phyloP scores from a whole-genome alignment of 92 coral and sea anemone species.

The Meandrina meandrites region DNA sequence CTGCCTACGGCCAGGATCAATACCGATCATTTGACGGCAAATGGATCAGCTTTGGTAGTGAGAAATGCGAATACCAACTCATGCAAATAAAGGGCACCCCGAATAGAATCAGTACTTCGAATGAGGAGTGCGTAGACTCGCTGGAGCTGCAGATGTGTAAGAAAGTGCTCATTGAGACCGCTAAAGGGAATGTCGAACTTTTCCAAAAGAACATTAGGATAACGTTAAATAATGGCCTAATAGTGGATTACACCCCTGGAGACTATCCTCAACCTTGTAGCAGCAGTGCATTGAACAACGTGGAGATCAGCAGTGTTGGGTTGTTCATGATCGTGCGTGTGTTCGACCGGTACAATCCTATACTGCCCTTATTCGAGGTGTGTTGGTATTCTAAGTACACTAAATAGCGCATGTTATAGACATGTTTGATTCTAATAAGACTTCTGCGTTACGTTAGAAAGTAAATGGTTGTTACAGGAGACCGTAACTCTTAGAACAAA shows the following conservation, averaged over 20 bases:
- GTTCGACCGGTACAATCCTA: constrained; percentile 47
- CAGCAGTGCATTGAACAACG: constrained; percentile 30
- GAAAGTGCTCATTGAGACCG: constrained; percentile 63
- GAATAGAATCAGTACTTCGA: constrained; percentile 48
- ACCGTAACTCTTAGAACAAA: too few species aligned
- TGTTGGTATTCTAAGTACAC: background rate
- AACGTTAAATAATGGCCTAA: background rate
- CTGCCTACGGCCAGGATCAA: constrained; percentile 90
- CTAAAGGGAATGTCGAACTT: constrained; percentile 54
- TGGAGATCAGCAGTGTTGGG: constrained; percentile 74
- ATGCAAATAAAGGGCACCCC: constrained; percentile 48
- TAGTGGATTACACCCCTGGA: constrained; percentile 51
- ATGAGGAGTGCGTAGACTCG: constrained; percentile 71
- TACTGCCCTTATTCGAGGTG: constrained; percentile 66
- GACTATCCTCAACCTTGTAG: constrained; percentile 75
- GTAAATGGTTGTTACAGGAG: too few species aligned
- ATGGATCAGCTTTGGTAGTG: constrained; percentile 7
- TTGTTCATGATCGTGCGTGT: constrained; percentile 76
- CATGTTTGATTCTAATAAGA: too few species aligned
- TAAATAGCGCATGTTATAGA: background rate
- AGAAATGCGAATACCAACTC: constrained; percentile 34
- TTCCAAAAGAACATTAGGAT: constrained; percentile 56
- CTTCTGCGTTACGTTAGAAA: too few species aligned
- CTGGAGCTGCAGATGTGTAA: constrained; percentile 91
- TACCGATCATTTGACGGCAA: constrained; percentile 82